Base-by-base conservation (phyloP, 2,888 invertebrate genomes). In the Lumbricus terrestris region DNA sequence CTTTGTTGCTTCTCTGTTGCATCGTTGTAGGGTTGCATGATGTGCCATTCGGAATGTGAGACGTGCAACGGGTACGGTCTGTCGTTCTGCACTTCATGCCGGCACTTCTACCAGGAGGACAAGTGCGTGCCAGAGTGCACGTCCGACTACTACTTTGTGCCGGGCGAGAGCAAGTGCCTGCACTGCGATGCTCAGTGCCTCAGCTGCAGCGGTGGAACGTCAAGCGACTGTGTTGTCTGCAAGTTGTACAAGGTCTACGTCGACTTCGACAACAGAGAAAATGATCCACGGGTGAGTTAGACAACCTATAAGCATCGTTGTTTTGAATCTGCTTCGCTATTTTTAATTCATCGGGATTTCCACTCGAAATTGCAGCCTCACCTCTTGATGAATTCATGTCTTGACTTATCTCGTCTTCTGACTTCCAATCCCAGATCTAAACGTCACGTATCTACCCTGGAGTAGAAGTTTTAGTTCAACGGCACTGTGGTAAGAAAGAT, bases 21-120 rank as follows among this genome's bases (percentile, higher is more conserved):
- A 69, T 47, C 88, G 88, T 37, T 89, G 85, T 85, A 95, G 95
- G 97, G 98, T 54, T 99, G 99, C 94, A 96, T 97, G 91, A 97
- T 97, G 94, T 99, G 99, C 94, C 98, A 99, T 95, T 97, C 97
- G 0, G 96, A 97, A 83, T 99, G 99, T 94, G 96, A 97, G 92
- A 97, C 97, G 92, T 99, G 99, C 94, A 97, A 97, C 16, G 97
- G 97, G 4, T 98, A 97, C 93, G 98, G 98, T 38, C 97, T 97
- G 38, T 82, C 88, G 93, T 97, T 98, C 93, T 99, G 98, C 94
- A 97, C 97, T 93, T 97, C 97, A 92, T 99, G 99, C 94, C 96
- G 97, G 40, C 97, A 97, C 90, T 98, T 97, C 95, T 97, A 97
- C 93, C 96, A 97, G 91, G 97, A 97, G 0, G 82, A 88, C 88